phyloP scores from a whole-genome alignment of 2,797 vertebrate species.

The Botia almorhae region DNA sequence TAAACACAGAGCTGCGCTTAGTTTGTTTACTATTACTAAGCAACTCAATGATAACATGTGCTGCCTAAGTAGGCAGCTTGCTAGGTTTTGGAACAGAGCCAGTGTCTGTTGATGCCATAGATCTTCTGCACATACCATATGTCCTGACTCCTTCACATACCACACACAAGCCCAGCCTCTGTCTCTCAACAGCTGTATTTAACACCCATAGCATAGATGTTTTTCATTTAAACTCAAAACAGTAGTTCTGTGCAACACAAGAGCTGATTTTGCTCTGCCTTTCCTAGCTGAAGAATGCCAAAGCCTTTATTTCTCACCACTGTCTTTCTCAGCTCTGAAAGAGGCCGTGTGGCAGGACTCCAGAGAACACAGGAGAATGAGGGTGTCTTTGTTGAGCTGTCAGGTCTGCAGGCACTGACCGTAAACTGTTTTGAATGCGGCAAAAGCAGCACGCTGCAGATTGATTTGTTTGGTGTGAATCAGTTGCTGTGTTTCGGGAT shows the following conservation, averaged over 20 bases:
- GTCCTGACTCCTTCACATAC: constrained; percentile 57
- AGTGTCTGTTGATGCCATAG: constrained; percentile 47
- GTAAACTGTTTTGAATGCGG: constrained; percentile 66
- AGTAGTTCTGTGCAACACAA: constrained; percentile 48
- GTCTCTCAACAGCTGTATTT: constrained; percentile 46
- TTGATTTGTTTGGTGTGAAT: constrained; percentile 43
- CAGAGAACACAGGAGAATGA: constrained; percentile 72
- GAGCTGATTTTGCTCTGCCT: constrained; percentile 43
- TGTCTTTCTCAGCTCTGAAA: constrained; percentile 72
- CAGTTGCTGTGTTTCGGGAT: neutral
- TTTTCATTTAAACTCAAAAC: constrained; percentile 49
- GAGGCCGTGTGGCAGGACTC: constrained; percentile 69
- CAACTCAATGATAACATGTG: neutral
- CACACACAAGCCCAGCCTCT: constrained; percentile 18
- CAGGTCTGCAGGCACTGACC: constrained; percentile 69
- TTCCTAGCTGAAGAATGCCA: constrained; percentile 62
- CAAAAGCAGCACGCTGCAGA: constrained; percentile 50
- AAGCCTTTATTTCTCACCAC: constrained; percentile 65
- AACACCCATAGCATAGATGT: constrained; percentile 33
- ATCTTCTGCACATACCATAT: constrained; percentile 53
- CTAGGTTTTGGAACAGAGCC: constrained; percentile 3
- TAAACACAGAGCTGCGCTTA: neutral
- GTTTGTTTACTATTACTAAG: neutral
- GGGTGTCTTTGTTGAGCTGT: constrained; percentile 71
- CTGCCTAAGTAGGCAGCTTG: neutral